A percentile compares a stretch with the other conserved stretches of the same genome.
Conservation (phyloP, 2,888 invertebrate species). For the Aleiodes testaceus region DNA sequence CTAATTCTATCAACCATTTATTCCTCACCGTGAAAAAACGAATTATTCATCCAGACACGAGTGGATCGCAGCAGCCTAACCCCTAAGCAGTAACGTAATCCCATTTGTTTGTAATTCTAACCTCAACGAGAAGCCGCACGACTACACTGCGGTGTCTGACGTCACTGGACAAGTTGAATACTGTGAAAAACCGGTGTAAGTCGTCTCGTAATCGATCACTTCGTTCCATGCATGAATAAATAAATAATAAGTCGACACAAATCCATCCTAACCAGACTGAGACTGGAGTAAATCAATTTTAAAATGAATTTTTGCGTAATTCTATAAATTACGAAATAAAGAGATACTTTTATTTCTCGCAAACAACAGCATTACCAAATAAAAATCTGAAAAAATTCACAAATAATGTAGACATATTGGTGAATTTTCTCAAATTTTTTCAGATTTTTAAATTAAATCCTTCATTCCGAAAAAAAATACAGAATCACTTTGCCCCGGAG, state of each 20-base stretch:
- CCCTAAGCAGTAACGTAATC: slow-evolving; percentile 58
- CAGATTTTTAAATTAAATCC: too few species aligned
- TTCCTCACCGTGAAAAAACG: background rate
- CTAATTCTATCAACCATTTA: too few species aligned
- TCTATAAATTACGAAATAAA: too few species aligned
- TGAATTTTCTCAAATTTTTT: too few species aligned
- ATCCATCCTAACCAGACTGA: slow-evolving; percentile 14
- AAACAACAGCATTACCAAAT: too few species aligned
- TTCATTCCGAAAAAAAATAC: too few species aligned
- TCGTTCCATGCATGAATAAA: slow-evolving; percentile 22
- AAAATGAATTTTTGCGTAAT: slow-evolving; percentile 6
- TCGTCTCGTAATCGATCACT: slow-evolving; percentile 30
- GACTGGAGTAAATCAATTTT: slow-evolving; percentile 10
- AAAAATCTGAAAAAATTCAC: too few species aligned
- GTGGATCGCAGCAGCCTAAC: background rate
- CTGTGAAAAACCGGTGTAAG: slow-evolving; percentile 18
- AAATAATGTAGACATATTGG: too few species aligned
- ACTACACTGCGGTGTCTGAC: slow-evolving; percentile 34
- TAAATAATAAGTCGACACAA: slow-evolving; percentile 33
- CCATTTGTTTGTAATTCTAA: slow-evolving; percentile 68
- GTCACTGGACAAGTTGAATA: background rate
- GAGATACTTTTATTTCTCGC: too few species aligned
- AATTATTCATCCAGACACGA: slow-evolving; percentile 6
- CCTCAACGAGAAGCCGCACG: slow-evolving; percentile 61
- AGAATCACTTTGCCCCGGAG: too few species aligned